phyloP scores from a whole-genome alignment of 2,113 vertebrate species.

The Crotalus helleri region DNA sequence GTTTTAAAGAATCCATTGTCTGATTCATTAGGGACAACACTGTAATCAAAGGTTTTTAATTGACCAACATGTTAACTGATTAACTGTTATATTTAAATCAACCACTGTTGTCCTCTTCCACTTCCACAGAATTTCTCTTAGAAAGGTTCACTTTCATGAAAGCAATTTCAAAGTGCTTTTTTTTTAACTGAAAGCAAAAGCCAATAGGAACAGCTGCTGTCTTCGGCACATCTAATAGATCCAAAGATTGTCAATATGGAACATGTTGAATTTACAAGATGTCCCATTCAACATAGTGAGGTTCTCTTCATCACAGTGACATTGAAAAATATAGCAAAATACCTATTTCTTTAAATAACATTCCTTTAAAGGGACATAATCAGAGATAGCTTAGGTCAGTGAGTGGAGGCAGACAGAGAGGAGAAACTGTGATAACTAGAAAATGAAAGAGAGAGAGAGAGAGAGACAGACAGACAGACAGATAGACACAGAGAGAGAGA shows the following conservation, averaged over 20 bases:
- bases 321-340: background rate
- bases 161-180: background rate
- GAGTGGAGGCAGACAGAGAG: background rate
- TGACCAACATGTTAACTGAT: background rate
- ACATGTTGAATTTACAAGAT: background rate
- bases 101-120: slow-evolving; percentile 1
- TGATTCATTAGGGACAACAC: background rate
- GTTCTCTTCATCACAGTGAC: background rate
- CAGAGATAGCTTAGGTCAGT: background rate
- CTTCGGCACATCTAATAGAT: background rate
- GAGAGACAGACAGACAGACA: too few species aligned
- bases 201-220: background rate
- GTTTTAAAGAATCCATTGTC: background rate
- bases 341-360: background rate
- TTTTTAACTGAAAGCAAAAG: background rate
- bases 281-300: background rate
- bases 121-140: slow-evolving; percentile 14
- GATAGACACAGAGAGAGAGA: background rate
- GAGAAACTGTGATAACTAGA: background rate
- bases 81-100: slow-evolving; percentile 10
- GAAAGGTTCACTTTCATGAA: slow-evolving; percentile 6
- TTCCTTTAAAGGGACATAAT: background rate
- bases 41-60: background rate
- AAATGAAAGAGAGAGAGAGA: background rate
- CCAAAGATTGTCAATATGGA: background rate